Percentiles rank a stretch among this genome's conserved stretches.
phyloP scores from a whole-genome alignment of 2,797 vertebrate genomes.

The Gymnocypris eckloni region DNA sequence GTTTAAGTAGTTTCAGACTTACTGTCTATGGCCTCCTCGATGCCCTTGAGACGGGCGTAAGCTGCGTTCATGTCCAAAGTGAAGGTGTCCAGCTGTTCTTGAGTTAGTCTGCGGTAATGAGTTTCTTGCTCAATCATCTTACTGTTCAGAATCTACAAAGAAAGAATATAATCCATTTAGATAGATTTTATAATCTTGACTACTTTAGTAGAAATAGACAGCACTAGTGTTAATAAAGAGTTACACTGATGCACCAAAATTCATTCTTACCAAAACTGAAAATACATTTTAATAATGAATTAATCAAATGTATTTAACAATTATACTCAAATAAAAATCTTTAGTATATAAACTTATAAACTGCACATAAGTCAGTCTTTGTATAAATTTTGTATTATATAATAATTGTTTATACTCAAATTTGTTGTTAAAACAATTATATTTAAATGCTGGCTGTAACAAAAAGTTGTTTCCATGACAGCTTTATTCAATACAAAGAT shows the following conservation, averaged over 20 bases:
- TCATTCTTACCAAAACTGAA: background rate
- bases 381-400: background rate
- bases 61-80: conserved; percentile 95
- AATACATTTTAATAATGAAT: background rate
- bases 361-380: too few relatives aligned
- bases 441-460: background rate
- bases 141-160: conserved; percentile 81
- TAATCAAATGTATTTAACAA: background rate
- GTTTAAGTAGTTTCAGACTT: conserved; percentile 60
- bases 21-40: conserved; percentile 97
- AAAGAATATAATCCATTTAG: background rate
- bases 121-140: conserved; percentile 91
- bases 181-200: background rate
- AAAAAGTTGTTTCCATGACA: too few relatives aligned
- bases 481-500: too few relatives aligned
- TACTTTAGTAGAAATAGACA: background rate
- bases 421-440: background rate
- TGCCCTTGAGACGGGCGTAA: conserved; percentile 89
- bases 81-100: conserved; percentile 95
- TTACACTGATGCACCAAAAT: background rate
- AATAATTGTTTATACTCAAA: background rate
- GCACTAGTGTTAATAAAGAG: background rate
- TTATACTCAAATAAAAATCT: background rate
- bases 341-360: background rate
- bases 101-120: conserved; percentile 84